Conservation (phyloP, 2,888 invertebrate species). For the Eutolmus rufibarbis region DNA sequence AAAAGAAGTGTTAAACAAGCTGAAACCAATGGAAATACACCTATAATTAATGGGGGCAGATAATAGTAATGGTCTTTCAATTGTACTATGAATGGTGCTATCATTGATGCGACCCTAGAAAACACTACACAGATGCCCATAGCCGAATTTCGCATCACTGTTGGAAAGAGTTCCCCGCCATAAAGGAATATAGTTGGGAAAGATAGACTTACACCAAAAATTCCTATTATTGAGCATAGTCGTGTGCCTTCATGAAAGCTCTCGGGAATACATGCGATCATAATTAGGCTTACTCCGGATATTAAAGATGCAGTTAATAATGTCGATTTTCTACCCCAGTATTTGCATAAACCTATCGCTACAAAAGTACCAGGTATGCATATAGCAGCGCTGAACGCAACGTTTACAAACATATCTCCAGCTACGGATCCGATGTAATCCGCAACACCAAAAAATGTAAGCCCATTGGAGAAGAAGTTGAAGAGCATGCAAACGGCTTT, state of each 20-base stretch:
- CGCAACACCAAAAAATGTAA: background rate
- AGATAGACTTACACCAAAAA: conserved; percentile 81
- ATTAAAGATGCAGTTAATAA: conserved; percentile 72
- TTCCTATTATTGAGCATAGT: conserved; percentile 74
- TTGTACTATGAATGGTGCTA: conserved; percentile 79
- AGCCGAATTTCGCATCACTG: conserved; percentile 85
- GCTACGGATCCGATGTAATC: background rate
- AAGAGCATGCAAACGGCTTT: background rate
- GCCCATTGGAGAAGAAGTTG: background rate
- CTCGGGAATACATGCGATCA: conserved; percentile 67
- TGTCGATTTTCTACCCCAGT: conserved; percentile 73
- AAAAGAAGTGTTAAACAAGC: conserved; percentile 72
- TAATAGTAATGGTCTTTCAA: conserved; percentile 54
- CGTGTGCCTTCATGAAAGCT: conserved; percentile 53
- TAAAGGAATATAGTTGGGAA: conserved; percentile 90
- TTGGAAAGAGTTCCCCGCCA: conserved; percentile 88
- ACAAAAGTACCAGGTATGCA: conserved; percentile 70
- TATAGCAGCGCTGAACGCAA: conserved; percentile 72
- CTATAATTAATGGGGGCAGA: conserved; percentile 82
- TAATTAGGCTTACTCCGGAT: conserved; percentile 71
- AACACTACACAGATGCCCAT: conserved; percentile 86
- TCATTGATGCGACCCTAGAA: conserved; percentile 85
- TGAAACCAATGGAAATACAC: conserved; percentile 72
- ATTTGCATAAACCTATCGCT: conserved; percentile 71
- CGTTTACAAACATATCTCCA: background rate